Percentiles rank a stretch among this genome's conserved stretches.
Evolutionary conservation across 2,888 invertebrate species (phyloP).

Genomic region (Mycalesis mineus): DNA sequence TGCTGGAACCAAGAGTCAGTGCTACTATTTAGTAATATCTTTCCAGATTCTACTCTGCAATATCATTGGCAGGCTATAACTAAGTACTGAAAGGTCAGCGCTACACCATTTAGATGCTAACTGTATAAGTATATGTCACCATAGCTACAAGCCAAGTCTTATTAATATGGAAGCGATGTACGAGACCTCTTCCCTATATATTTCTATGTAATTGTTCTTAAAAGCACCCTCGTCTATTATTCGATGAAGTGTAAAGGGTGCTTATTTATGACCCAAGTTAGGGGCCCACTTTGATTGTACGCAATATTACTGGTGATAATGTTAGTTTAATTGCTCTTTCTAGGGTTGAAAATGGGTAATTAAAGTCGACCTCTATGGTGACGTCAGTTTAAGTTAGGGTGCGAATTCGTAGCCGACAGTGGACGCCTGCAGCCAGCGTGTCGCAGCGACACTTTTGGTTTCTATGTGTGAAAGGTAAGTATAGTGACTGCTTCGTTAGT

Average conservation of each 20-base stretch:
- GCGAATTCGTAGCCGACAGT: too few species aligned
- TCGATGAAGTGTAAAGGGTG: slow-evolving; percentile 68
- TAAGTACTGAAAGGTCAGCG: too few species aligned
- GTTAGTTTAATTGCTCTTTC: slow-evolving; percentile 54
- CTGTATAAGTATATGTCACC: neutral
- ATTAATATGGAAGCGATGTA: neutral
- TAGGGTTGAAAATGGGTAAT: slow-evolving; percentile 21
- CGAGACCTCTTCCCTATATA: slow-evolving; percentile 4
- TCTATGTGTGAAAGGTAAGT: too few species aligned
- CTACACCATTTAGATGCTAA: too few species aligned
- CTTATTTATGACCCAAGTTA: slow-evolving; percentile 66
- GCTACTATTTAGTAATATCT: too few species aligned
- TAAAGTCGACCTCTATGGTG: slow-evolving; percentile 11
- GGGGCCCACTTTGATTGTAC: slow-evolving; percentile 44
- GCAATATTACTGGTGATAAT: slow-evolving; percentile 51
- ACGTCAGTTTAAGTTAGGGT: neutral
- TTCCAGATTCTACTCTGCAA: too few species aligned
- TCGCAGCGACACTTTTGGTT: too few species aligned
- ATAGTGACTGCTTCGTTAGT: too few species aligned
- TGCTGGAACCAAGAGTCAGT: too few species aligned
- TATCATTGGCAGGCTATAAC: too few species aligned
- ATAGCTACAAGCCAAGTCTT: neutral
- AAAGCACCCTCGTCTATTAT: slow-evolving; percentile 58
- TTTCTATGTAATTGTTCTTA: slow-evolving; percentile 54
- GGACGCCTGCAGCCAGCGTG: too few species aligned